These are phyloP conservation scores for Todiramphus saurophagus DNA, from an alignment of 2,113 vertebrate species.

Conservation along the genomic window DNA sequence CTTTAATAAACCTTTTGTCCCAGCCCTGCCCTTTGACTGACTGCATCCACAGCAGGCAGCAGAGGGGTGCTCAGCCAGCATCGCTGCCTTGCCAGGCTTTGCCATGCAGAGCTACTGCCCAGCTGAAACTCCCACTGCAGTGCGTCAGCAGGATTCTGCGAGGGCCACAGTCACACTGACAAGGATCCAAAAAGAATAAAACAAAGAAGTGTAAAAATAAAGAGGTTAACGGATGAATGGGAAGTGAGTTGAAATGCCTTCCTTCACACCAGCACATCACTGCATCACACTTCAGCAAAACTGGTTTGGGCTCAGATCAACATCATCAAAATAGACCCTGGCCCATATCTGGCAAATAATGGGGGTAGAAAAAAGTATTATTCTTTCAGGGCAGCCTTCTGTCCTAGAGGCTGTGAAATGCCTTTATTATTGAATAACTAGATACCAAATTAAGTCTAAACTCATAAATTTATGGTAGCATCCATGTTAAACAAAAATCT, in stretches of 20 bases:
- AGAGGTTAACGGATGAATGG: neutral
- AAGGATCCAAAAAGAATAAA: neutral
- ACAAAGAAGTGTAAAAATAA: neutral
- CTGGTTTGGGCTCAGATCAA: neutral
- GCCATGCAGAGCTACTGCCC: neutral
- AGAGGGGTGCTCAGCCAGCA: neutral
- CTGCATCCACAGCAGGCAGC: fast-evolving
- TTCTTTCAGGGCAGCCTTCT: neutral
- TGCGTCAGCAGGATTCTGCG: neutral
- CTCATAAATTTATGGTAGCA: neutral
- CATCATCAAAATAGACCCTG: neutral
- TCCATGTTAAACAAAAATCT: neutral
- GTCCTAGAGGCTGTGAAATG: neutral
- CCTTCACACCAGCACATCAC: fast-evolving
- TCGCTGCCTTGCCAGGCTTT: fast-evolving
- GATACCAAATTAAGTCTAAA: neutral
- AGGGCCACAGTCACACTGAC: fast-evolving
- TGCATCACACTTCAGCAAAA: neutral
- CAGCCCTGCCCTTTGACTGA: neutral
- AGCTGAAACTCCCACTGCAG: neutral
- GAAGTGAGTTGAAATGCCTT: neutral
- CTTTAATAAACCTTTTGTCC: conserved; percentile 30
- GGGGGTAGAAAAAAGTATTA: neutral
- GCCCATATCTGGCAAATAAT: neutral
- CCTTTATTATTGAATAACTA: neutral